Conservation (phyloP, 2,888 invertebrate genomes). For the Herminia tarsipennalis region DNA sequence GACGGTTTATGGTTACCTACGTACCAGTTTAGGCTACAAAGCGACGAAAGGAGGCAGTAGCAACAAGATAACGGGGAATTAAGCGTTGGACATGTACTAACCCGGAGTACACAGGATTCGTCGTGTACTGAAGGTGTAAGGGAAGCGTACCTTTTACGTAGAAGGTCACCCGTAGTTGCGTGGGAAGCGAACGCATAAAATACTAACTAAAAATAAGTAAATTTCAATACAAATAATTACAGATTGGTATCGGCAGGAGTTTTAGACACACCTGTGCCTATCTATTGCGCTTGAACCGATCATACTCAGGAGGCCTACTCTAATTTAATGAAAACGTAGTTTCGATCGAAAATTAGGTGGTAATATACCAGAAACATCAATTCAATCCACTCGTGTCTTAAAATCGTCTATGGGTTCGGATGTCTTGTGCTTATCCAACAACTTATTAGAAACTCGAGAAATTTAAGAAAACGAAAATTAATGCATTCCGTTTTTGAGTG, state of each 20-base stretch:
- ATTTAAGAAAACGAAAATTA: too few species aligned
- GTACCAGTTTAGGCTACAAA: slow-evolving; percentile 51
- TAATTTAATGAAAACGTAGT: too few species aligned
- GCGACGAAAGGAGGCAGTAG: slow-evolving; percentile 41
- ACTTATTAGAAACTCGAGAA: too few species aligned
- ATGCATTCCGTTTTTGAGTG: too few species aligned
- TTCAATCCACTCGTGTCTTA: too few species aligned
- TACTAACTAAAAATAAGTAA: slow-evolving; percentile 9
- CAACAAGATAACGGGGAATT: slow-evolving; percentile 67
- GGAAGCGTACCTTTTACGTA: slow-evolving; percentile 48
- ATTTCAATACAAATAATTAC: slow-evolving; percentile 29
- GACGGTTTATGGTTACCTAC: slow-evolving; percentile 33
- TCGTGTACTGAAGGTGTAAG: slow-evolving; percentile 51
- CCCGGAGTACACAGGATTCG: slow-evolving; percentile 53
- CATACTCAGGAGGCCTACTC: too few species aligned
- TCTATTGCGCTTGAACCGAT: too few species aligned
- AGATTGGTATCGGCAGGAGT: not conserved
- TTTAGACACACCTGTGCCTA: too few species aligned
- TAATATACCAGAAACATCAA: too few species aligned
- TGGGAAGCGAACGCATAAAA: slow-evolving; percentile 55
- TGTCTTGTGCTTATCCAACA: too few species aligned
- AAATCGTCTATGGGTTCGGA: too few species aligned
- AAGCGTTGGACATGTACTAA: slow-evolving; percentile 59
- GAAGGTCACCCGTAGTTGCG: slow-evolving; percentile 59
- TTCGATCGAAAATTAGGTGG: too few species aligned